These are phyloP conservation scores for Scaptomyza pallida DNA, from an alignment of 1,140 invertebrate species.

Conservation along the genomic window DNA sequence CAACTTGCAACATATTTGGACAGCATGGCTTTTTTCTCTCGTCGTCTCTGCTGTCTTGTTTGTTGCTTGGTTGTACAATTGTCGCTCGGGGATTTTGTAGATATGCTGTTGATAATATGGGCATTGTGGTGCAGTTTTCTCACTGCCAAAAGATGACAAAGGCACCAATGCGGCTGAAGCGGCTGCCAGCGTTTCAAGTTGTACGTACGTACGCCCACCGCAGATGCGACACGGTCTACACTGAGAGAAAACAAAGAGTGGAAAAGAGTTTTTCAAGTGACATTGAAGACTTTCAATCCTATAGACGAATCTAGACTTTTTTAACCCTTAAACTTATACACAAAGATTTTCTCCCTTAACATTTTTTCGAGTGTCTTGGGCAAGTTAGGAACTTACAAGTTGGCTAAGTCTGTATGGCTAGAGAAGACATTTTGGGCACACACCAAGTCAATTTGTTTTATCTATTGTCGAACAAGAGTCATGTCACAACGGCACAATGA, in stretches of 20 bases:
- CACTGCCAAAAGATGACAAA: conserved; percentile 71
- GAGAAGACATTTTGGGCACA: conserved; percentile 83
- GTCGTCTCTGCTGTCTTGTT: conserved; percentile 11
- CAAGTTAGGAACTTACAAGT: conserved; percentile 6
- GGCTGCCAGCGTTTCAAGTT: conserved; percentile 46
- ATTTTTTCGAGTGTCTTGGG: background rate
- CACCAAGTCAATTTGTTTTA: conserved; percentile 84
- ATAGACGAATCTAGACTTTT: too few relatives aligned
- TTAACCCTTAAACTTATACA: too few relatives aligned
- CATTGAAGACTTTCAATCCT: too few relatives aligned
- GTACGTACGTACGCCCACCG: conserved; percentile 63
- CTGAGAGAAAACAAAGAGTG: background rate
- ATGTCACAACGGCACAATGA: conserved; percentile 81
- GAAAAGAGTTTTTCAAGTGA: too few relatives aligned
- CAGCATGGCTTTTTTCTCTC: conserved; percentile 41
- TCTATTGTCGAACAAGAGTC: conserved; percentile 83
- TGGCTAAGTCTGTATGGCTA: conserved; percentile 41
- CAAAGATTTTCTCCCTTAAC: background rate
- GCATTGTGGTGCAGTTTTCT: conserved; percentile 70
- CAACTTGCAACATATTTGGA: conserved; percentile 83
- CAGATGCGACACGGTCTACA: conserved; percentile 24
- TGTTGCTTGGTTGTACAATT: conserved; percentile 34
- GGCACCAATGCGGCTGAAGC: conserved; percentile 45
- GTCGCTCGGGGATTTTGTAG: conserved; percentile 58
- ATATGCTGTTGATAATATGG: conserved; percentile 74